Evolutionary conservation across 2,113 vertebrate species (phyloP).

Genomic region (Sapajus apella): DNA sequence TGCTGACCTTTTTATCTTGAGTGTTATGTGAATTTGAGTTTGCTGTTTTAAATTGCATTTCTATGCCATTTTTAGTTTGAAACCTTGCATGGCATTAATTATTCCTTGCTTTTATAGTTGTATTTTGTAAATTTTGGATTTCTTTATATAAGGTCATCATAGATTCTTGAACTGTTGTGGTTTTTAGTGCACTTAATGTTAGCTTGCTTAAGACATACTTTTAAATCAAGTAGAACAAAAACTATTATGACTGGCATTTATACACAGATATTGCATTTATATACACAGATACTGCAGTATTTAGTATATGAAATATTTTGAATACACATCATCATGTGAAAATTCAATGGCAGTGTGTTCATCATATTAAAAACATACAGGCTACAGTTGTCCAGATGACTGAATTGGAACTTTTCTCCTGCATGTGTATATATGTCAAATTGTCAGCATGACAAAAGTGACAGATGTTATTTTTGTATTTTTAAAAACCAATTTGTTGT

Average conservation of each 20-base stretch:
- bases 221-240: conserved; percentile 77
- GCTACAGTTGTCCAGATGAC: conserved; percentile 64
- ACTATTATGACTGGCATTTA: conserved; percentile 73
- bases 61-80: conserved; percentile 83
- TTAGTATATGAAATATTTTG: conserved; percentile 81
- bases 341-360: conserved; percentile 68
- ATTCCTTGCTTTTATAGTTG: conserved; percentile 82
- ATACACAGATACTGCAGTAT: conserved; percentile 82
- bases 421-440: conserved; percentile 82
- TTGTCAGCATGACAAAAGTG: conserved; percentile 82
- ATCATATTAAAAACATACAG: conserved; percentile 70
- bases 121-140: conserved; percentile 86
- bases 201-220: conserved; percentile 66
- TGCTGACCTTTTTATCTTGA: conserved; percentile 79
- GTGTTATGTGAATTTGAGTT: conserved; percentile 84
- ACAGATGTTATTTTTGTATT: conserved; percentile 89
- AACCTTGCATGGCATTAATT: conserved; percentile 84
- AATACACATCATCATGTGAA: conserved; percentile 73
- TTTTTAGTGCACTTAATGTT: conserved; percentile 77
- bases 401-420: conserved; percentile 70
- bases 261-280: conserved; percentile 77
- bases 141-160: conserved; percentile 75
- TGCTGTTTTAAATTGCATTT: conserved; percentile 79
- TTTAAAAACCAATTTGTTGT: conserved; percentile 81
- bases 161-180: conserved; percentile 73